Conservation (phyloP, 2,888 invertebrate genomes). For the Blastobasis adustella region DNA sequence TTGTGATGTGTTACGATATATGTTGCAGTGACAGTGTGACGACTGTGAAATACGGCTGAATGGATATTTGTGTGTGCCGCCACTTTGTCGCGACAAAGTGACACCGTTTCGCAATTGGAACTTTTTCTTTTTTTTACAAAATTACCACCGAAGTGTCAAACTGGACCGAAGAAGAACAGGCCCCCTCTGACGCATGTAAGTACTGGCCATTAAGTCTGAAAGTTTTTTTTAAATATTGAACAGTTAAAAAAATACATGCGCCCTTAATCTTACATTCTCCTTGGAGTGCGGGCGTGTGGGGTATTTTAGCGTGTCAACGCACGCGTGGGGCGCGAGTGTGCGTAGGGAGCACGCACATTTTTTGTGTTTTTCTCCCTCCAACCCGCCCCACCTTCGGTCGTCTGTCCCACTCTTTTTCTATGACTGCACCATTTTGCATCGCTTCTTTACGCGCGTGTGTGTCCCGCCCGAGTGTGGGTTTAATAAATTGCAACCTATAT, state of each 20-base stretch:
- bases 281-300: slow-evolving; percentile 34
- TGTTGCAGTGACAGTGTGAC: slow-evolving; percentile 55
- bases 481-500: slow-evolving; percentile 71
- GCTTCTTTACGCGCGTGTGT: slow-evolving; percentile 36
- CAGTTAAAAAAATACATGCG: slow-evolving; percentile 2
- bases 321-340: slow-evolving; percentile 34
- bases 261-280: slow-evolving; percentile 56
- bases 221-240: neutral
- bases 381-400: slow-evolving; percentile 58
- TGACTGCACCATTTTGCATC: slow-evolving; percentile 42
- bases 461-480: slow-evolving; percentile 46
- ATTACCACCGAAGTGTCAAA: slow-evolving; percentile 73
- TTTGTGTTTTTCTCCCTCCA: slow-evolving; percentile 64
- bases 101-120: slow-evolving; percentile 46
- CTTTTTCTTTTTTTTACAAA: slow-evolving; percentile 62
- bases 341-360: slow-evolving; percentile 67
- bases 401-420: slow-evolving; percentile 73
- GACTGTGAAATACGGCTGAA: slow-evolving; percentile 51
- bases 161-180: slow-evolving; percentile 70
- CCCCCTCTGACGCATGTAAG: slow-evolving; percentile 73
- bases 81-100: slow-evolving; percentile 46
- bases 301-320: slow-evolving; percentile 34
- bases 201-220: slow-evolving; percentile 18
- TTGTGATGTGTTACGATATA: slow-evolving; percentile 59
- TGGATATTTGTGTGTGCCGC: slow-evolving; percentile 45